Percentiles rank a stretch among this genome's conserved stretches.
Conservation (phyloP, 2,888 invertebrate species). For the Timandra comae region DNA sequence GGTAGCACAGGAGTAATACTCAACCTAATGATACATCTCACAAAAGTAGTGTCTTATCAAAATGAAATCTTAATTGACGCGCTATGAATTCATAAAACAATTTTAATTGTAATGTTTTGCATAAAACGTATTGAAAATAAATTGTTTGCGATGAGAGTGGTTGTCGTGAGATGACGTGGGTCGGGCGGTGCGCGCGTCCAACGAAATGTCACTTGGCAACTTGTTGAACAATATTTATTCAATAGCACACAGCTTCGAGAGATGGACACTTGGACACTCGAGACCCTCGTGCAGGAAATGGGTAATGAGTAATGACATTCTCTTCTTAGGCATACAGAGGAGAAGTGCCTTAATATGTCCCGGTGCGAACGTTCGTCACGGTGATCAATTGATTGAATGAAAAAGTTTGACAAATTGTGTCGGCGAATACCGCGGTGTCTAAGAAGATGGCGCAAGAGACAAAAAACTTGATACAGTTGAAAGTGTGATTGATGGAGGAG, state of each 20-base stretch:
- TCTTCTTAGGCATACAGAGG: constrained; percentile 59
- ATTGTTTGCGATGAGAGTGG: constrained; percentile 50
- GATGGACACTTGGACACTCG: constrained; percentile 63
- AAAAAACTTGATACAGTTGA: constrained; percentile 70
- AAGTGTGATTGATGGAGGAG: constrained; percentile 68
- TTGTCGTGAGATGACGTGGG: constrained; percentile 50
- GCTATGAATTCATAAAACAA: constrained; percentile 64
- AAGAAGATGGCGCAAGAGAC: constrained; percentile 46
- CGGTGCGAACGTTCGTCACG: constrained; percentile 37
- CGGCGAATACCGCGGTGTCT: constrained; percentile 46
- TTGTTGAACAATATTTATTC: constrained; percentile 71
- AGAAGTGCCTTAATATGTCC: constrained; percentile 57
- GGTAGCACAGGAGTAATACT: constrained; percentile 33
- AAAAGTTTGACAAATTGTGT: constrained; percentile 67
- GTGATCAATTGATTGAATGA: constrained; percentile 62
- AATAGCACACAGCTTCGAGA: constrained; percentile 58
- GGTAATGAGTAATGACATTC: constrained; percentile 70
- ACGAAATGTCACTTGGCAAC: constrained; percentile 69
- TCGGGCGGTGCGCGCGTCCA: constrained; percentile 39
- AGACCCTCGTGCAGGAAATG: constrained; percentile 63
- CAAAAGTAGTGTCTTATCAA: constrained; percentile 60
- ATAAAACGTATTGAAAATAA: constrained; percentile 60
- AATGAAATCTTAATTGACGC: constrained; percentile 68
- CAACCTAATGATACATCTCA: constrained; percentile 51
- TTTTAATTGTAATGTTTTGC: constrained; percentile 69